Base-by-base conservation (phyloP, 2,113 vertebrate species). In the Addax nasomaculatus region DNA sequence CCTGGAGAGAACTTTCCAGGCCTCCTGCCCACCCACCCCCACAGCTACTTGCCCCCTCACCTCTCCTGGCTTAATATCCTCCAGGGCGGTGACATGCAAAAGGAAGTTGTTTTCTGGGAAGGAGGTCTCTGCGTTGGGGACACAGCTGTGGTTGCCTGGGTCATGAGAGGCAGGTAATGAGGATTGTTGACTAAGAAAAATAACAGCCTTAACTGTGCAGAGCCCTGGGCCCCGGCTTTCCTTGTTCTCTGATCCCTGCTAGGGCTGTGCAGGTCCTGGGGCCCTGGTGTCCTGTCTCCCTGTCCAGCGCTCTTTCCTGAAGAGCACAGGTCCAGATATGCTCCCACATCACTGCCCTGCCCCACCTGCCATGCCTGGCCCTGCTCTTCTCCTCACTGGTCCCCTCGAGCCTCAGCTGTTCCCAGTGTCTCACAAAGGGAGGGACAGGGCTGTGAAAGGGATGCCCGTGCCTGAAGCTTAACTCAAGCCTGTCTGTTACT, bases 81-180 rank as follows among this genome's bases (percentile, higher is more conserved):
- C 98, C 88, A 99, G 98, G 89, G 99, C 99, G 0, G 98, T 99
- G 97, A 99, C 99, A 96, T 99, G 99, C 93, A 99, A 99, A 92
- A 99, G 99, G 98, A 99, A 99, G 97, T 99, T 99, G 99, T 99
- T 99, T 95, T 99, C 99, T 0, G 99, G 99, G 98, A 99, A 99
- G 36, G 99, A 99, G 0, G 99, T 99, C 98, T 99, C 99, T 0
- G 99, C 99, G 1, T 99, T 99, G 96, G 99, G 99, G 79, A 99
- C 98, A 98, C 99, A 99, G 99, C 99, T 99, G 99, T 99, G 99
- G 98, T 99, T 99, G 99, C 99, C 99, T 99, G 73, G 45, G 78
- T 88, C 0, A 0, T 11, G 96, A 94, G 9, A 84, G 0, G 3
- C 73, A 91, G 25, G 33, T 2, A 51, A 86, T 39, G 11, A 97